Base-by-base conservation (phyloP, 2,113 vertebrate species). In the Phalacrocorax brasilianus region DNA sequence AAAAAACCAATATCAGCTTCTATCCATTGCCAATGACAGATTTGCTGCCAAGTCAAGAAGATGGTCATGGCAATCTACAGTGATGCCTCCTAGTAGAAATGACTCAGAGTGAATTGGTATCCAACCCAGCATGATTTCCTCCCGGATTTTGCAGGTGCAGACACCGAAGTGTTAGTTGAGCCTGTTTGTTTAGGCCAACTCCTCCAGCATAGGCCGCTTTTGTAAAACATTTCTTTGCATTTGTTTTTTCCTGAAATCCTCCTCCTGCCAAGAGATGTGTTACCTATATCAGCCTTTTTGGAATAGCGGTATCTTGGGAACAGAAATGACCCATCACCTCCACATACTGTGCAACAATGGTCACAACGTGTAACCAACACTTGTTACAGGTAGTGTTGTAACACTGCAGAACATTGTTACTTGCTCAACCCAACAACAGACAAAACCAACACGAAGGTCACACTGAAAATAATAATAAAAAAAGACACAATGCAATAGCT, bases 271-370 rank as follows among this genome's bases (percentile, higher is more conserved):
- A 2, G 2, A 70, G 21, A 50, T 10, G 9, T 2, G 1, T 32
- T 47, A 72, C 26, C 47, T 30, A 12, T 2, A 19, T 3, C 1
- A 0, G 27, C 40, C 40, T 73, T 63, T 63, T 26, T 52, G 85
- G 65, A 81, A 63, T 5, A 59, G 52, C 1, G 2, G 19, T 50
- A 22, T 40, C 19, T 40, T 52, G 23, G 76, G n/a, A 8, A 70
- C 12, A 4, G 55, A 45, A 84, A 47, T 59, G 24, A 8, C 44
- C 23, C 44, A 44, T 11, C 27, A 24, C 16, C 49, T 55, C 42
- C 45, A 32, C 10, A 45, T 17, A 47, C 30, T 0, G 0, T 35
- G 13, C 30, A 76, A 55, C 42, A 86, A 8, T 1, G 62, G 28
- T 19, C 74, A 85, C 53, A 62, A n/a, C 59, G 61, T 71, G 75